Percentiles rank a stretch among this genome's conserved stretches.
These are phyloP conservation scores for Aldabrachelys gigantea DNA, from an alignment of 2,113 vertebrate species.

Conservation along the genomic window DNA sequence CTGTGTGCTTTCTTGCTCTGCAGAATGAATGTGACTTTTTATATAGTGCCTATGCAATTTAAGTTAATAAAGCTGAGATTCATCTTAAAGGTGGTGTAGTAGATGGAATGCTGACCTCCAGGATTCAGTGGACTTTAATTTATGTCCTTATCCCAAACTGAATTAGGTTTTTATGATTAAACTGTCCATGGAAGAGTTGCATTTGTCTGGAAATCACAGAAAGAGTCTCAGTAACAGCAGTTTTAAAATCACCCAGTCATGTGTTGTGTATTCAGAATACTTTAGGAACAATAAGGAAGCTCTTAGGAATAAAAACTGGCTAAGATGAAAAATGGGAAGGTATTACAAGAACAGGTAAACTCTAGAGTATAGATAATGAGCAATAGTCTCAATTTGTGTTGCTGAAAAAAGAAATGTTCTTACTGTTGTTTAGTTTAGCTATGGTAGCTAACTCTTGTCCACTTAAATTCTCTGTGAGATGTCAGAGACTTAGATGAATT, in stretches of 20 bases:
- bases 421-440: not conserved
- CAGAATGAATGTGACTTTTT: constrained; percentile 7
- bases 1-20: not conserved
- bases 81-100: constrained; percentile 1
- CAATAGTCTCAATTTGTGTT: constrained; percentile 28
- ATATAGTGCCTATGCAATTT: not conserved
- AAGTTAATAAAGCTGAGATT: constrained; percentile 20
- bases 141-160: not conserved
- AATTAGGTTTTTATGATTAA: constrained; percentile 15
- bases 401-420: not conserved
- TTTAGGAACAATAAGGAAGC: constrained; percentile 27
- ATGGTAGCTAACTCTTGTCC: not conserved
- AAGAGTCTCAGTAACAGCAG: not conserved
- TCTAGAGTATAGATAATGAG: not conserved
- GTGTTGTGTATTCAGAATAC: not conserved
- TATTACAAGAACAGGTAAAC: not conserved
- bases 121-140: constrained; percentile 10
- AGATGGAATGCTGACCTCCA: constrained; percentile 35
- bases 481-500: not conserved
- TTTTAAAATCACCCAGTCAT: not conserved
- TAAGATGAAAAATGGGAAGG: constrained; percentile 1
- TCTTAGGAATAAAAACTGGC: constrained; percentile 9
- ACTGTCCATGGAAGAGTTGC: constrained; percentile 22
- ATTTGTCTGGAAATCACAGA: not conserved
- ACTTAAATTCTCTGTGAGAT: not conserved